Percentiles rank a stretch among this genome's conserved stretches.
Evolutionary conservation across 2,797 vertebrate species (phyloP).

Genomic region (Esox masquinongy): DNA sequence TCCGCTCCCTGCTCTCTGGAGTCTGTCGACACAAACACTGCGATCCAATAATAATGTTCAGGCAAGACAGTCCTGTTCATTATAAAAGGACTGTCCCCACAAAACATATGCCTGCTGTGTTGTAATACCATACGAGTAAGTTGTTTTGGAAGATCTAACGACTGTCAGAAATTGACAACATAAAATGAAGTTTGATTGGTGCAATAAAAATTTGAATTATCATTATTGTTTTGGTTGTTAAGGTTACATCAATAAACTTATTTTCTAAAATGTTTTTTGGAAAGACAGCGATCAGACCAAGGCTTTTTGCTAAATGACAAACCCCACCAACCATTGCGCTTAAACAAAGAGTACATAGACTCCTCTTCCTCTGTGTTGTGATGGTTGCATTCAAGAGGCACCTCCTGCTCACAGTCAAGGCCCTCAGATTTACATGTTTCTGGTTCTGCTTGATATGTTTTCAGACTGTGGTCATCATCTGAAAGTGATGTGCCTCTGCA

Average conservation of each 20-base stretch:
- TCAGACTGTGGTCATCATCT: slow-evolving; percentile 21
- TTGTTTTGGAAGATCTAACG: slow-evolving; percentile 31
- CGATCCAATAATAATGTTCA: slow-evolving; percentile 19
- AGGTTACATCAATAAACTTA: not conserved
- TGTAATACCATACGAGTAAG: slow-evolving; percentile 33
- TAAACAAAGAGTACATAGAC: slow-evolving; percentile 41
- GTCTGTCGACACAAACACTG: slow-evolving; percentile 54
- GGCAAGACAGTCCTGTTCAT: slow-evolving; percentile 23
- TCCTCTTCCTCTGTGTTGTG: slow-evolving; percentile 49
- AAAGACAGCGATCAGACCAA: not conserved
- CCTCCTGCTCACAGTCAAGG: slow-evolving; percentile 66
- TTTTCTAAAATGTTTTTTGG: not conserved
- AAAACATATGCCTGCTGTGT: slow-evolving; percentile 34
- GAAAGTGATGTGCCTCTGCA: slow-evolving; percentile 18
- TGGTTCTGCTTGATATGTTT: slow-evolving; percentile 40
- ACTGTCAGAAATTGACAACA: slow-evolving; percentile 40
- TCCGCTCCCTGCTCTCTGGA: slow-evolving; percentile 22
- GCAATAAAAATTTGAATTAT: not conserved
- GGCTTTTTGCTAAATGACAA: not conserved
- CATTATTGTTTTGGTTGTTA: not conserved
- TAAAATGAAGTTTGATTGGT: not conserved
- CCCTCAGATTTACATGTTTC: slow-evolving; percentile 41
- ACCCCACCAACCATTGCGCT: slow-evolving; percentile 48
- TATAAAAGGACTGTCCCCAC: slow-evolving; percentile 26
- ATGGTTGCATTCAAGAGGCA: slow-evolving; percentile 47